These are phyloP conservation scores for Sceloporus undulatus DNA, from an alignment of 2,113 vertebrate species.

Conservation along the genomic window DNA sequence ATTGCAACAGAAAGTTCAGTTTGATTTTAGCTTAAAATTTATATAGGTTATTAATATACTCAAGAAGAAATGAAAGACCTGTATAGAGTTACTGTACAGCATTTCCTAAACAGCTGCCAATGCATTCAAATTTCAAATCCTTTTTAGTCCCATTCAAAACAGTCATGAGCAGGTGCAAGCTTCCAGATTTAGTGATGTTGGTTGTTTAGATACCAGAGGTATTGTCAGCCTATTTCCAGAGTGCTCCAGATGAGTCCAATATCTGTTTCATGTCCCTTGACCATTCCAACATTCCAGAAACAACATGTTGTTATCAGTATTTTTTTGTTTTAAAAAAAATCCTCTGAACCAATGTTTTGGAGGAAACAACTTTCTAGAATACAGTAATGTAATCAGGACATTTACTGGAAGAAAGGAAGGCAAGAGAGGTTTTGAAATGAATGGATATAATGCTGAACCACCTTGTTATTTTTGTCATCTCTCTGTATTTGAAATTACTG, in stretches of 20 bases:
- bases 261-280: neutral
- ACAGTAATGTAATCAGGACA: neutral
- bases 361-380: neutral
- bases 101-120: constrained; percentile 30
- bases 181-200: constrained; percentile 6
- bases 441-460: neutral
- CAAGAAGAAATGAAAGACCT: neutral
- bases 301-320: neutral
- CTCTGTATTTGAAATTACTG: neutral
- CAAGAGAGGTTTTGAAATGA: neutral
- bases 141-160: neutral
- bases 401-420: neutral
- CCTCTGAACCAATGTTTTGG: neutral
- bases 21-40: neutral
- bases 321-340: neutral
- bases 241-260: neutral
- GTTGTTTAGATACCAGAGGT: constrained; percentile 9
- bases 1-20: neutral
- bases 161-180: constrained; percentile 23
- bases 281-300: neutral
- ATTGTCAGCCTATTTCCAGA: constrained; percentile 14
- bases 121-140: neutral
- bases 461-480: neutral
- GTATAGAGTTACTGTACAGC: constrained; percentile 22
- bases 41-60: neutral